Percentiles rank a stretch among this genome's conserved stretches.
Evolutionary conservation across 2,113 vertebrate genomes (phyloP).

Genomic region (Ptilorrhoa leucosticta): DNA sequence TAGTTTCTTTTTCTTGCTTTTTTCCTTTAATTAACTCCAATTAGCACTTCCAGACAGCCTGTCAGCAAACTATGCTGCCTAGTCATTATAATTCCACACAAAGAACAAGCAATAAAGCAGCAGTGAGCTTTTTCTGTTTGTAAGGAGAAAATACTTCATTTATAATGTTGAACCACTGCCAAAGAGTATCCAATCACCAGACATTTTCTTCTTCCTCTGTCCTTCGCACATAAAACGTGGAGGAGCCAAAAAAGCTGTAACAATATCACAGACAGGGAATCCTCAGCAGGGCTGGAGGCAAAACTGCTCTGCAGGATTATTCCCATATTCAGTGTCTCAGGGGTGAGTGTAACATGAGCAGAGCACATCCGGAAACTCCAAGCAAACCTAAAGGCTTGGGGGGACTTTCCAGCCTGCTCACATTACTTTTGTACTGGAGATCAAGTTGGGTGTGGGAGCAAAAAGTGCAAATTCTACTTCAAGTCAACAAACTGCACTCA

Average conservation of each 20-base stretch:
- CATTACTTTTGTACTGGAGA: background rate
- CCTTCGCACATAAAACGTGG: rapidly evolving
- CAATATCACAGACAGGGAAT: background rate
- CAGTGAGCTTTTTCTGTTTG: background rate
- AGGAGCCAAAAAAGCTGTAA: background rate
- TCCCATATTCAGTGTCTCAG: rapidly evolving
- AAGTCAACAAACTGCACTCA: rapidly evolving
- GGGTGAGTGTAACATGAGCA: background rate
- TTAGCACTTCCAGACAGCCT: background rate
- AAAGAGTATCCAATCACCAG: background rate
- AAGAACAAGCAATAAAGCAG: background rate
- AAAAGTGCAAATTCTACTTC: background rate
- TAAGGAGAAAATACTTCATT: background rate
- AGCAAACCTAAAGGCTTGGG: background rate
- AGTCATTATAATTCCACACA: background rate
- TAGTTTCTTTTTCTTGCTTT: background rate
- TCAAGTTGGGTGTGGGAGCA: background rate
- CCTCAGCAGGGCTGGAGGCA: background rate
- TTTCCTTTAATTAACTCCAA: background rate
- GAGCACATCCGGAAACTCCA: background rate
- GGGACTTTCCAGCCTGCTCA: background rate
- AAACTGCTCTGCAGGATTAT: background rate
- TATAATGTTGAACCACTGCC: background rate
- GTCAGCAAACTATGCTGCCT: background rate
- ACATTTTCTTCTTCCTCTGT: background rate